phyloP scores from a whole-genome alignment of 2,113 vertebrate species.

The Neogale vison region DNA sequence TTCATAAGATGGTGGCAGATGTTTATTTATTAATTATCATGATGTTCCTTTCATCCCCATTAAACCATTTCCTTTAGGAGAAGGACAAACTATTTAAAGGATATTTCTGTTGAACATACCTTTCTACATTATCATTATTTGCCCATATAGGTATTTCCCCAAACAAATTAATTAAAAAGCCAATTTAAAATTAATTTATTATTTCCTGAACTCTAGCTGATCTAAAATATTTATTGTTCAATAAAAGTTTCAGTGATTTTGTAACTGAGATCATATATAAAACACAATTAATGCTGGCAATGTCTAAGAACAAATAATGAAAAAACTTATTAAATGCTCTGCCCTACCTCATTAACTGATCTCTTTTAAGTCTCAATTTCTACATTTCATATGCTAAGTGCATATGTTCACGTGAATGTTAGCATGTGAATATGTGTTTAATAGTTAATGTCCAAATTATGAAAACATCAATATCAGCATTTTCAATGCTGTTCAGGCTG shows the following conservation, averaged over 20 bases:
- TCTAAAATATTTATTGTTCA: conserved; percentile 51
- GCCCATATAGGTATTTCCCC: background rate
- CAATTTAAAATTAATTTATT: conserved; percentile 14
- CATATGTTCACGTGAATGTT: background rate
- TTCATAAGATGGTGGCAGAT: background rate
- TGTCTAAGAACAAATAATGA: conserved; percentile 45
- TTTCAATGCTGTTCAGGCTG: background rate
- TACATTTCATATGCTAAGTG: background rate
- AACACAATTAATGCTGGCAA: background rate
- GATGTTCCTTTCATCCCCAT: background rate
- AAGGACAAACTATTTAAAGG: background rate
- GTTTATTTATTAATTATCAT: conserved; percentile 18
- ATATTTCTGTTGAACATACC: background rate
- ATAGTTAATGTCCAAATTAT: conserved; percentile 46
- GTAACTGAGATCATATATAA: conserved; percentile 43
- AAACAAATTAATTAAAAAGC: conserved; percentile 17
- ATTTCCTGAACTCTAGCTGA: conserved; percentile 7
- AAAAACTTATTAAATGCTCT: conserved; percentile 10
- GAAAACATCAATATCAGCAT: background rate
- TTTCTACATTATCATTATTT: conserved; percentile 10
- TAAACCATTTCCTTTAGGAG: background rate
- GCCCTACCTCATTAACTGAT: background rate
- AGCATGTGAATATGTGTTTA: background rate
- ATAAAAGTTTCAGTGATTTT: conserved; percentile 50
- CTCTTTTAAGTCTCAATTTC: background rate